A percentile compares a stretch with the other conserved stretches of the same genome.
Conservation (phyloP, 2,797 vertebrate genomes). For the Telmatherina bonti region DNA sequence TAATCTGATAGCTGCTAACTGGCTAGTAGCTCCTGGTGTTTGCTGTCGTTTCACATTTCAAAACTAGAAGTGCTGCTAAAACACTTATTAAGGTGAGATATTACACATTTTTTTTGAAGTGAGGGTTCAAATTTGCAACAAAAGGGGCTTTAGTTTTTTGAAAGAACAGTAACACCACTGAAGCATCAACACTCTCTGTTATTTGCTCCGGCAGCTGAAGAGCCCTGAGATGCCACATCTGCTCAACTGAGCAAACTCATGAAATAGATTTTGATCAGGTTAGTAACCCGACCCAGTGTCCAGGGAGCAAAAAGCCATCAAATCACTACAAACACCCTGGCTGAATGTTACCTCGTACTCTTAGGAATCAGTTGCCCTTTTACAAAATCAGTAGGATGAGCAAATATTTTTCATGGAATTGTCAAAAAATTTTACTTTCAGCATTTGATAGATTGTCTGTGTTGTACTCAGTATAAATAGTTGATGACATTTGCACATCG, state of each 20-base stretch:
- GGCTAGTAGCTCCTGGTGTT: conserved; percentile 1
- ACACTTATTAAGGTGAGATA: conserved; percentile 5
- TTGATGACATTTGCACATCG: no score
- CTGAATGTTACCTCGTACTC: background rate
- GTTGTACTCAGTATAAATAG: no score
- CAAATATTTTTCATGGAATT: no score
- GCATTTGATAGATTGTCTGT: no score
- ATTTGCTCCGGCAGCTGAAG: conserved; percentile 15
- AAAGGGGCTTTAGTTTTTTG: conserved; percentile 1
- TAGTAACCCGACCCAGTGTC: conserved; percentile 23
- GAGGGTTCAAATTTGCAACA: background rate
- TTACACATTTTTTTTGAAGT: background rate
- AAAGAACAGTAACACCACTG: conserved; percentile 2
- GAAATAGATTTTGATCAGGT: conserved; percentile 53
- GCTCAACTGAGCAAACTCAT: conserved; percentile 45
- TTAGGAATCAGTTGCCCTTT: background rate
- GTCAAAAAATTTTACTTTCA: no score
- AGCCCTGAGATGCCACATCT: conserved; percentile 48
- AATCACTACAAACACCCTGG: background rate
- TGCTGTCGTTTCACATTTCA: background rate
- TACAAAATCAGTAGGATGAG: no score
- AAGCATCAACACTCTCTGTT: conserved; percentile 21
- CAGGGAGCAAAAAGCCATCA: background rate
- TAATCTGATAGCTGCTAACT: conserved; percentile 53
- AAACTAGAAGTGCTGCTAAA: background rate